Evolutionary conservation across 2,888 invertebrate genomes (phyloP).

Genomic region (Eilema griseolum): DNA sequence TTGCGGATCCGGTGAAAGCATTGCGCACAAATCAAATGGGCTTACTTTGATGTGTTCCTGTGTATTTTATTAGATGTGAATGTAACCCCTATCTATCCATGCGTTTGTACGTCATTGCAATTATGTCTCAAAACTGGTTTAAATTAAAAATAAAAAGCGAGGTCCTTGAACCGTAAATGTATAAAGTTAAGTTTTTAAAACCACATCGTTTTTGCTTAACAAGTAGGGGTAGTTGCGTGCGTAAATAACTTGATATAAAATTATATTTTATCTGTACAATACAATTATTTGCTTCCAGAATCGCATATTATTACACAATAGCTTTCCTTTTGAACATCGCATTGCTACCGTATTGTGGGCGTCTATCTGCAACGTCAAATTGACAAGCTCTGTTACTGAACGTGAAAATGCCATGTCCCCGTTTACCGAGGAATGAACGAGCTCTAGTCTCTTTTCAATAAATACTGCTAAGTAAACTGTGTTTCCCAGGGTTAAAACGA

Average conservation of each 20-base stretch:
- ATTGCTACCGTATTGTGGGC: background rate
- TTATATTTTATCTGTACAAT: background rate
- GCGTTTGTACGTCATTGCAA: too few relatives aligned
- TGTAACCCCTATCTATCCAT: too few relatives aligned
- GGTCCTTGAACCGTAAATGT: background rate
- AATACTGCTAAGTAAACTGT: background rate
- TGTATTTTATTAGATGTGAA: too few relatives aligned
- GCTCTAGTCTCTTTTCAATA: background rate
- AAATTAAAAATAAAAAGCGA: too few relatives aligned
- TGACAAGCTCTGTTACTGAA: conserved; percentile 7
- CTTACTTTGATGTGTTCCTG: background rate
- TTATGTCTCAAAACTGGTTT: too few relatives aligned
- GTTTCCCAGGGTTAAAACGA: background rate
- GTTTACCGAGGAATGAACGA: background rate
- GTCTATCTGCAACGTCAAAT: conserved; percentile 6
- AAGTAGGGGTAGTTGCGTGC: background rate
- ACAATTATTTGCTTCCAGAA: background rate
- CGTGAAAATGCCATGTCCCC: background rate
- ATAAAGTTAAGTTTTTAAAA: too few relatives aligned
- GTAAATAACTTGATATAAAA: background rate
- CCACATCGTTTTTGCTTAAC: background rate
- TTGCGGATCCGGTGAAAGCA: too few relatives aligned
- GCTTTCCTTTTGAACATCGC: background rate
- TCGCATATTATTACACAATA: background rate
- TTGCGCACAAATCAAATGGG: background rate